A percentile compares a stretch with the other conserved stretches of the same genome.
Conservation (phyloP, 2,888 invertebrate species). For the Tanypteryx hageni region DNA sequence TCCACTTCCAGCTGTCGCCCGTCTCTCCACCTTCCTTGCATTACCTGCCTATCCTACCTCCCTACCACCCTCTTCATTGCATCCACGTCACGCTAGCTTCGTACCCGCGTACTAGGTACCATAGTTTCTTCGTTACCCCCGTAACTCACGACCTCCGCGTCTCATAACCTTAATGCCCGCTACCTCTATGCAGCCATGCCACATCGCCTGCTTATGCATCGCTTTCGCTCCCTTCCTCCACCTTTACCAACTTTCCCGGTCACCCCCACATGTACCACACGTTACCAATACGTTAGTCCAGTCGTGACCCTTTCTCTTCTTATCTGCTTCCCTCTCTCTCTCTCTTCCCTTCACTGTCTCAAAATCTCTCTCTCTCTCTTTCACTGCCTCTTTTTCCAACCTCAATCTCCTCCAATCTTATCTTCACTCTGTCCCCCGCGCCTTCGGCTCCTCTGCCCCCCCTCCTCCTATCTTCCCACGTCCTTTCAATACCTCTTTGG, state of each 20-base stretch:
- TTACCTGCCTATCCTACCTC: constrained; percentile 22
- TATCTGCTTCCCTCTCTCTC: not conserved
- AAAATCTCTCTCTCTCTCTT: not conserved
- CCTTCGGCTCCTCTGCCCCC: not conserved
- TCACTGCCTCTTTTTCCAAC: not conserved
- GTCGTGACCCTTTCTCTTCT: not conserved
- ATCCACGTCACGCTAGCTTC: not conserved
- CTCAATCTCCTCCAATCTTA: not conserved
- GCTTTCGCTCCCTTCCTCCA: not conserved
- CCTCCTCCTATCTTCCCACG: too few species aligned
- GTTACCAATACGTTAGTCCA: constrained; percentile 1
- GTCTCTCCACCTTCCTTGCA: not conserved
- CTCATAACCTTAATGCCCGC: not conserved
- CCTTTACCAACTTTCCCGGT: constrained; percentile 10
- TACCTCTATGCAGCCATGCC: constrained; percentile 18
- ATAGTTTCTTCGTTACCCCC: not conserved
- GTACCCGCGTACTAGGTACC: not conserved
- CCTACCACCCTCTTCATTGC: not conserved
- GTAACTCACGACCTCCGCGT: not conserved
- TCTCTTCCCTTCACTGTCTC: not conserved
- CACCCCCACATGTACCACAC: constrained; percentile 25
- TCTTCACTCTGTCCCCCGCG: not conserved
- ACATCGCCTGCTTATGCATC: not conserved
- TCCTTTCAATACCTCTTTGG: constrained; percentile 35
- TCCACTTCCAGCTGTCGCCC: constrained; percentile 3